phyloP scores from a whole-genome alignment of 2,888 invertebrate genomes.

The Andrena bicolor region DNA sequence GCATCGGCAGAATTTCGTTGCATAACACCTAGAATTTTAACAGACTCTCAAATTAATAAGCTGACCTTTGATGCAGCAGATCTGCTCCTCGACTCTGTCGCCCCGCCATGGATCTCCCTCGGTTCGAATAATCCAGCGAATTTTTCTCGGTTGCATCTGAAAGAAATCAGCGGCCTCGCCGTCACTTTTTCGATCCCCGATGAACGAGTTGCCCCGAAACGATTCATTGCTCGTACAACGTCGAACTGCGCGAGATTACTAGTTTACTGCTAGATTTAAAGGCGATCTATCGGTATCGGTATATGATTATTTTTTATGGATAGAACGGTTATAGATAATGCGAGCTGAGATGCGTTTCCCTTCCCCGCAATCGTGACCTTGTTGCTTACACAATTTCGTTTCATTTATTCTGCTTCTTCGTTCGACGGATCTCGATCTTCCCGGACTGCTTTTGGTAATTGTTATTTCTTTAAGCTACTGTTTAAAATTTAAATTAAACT shows the following conservation, averaged over 20 bases:
- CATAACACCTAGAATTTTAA: neutral
- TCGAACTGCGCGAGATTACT: constrained; percentile 57
- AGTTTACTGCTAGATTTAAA: constrained; percentile 57
- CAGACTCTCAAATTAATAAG: constrained; percentile 48
- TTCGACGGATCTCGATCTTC: neutral
- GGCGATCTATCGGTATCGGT: constrained; percentile 57
- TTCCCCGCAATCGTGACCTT: constrained; percentile 6
- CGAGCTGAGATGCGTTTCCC: constrained; percentile 37
- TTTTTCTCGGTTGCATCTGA: constrained; percentile 83
- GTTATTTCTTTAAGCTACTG: neutral
- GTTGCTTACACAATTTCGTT: neutral
- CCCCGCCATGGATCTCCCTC: constrained; percentile 85
- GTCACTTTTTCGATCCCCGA: neutral
- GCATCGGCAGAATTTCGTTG: neutral
- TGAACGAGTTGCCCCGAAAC: neutral
- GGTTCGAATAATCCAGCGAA: constrained; percentile 87
- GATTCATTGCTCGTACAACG: constrained; percentile 23
- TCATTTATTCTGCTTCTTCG: neutral
- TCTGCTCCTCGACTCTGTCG: constrained; percentile 86
- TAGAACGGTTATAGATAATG: constrained; percentile 61
- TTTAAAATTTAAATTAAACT: constrained; percentile 13
- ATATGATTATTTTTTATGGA: constrained; percentile 67
- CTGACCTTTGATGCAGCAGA: constrained; percentile 86
- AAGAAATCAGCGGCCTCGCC: neutral
- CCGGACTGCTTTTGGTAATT: neutral